Conservation (phyloP, 2,797 vertebrate genomes). For the Sylvilagus floridanus region DNA sequence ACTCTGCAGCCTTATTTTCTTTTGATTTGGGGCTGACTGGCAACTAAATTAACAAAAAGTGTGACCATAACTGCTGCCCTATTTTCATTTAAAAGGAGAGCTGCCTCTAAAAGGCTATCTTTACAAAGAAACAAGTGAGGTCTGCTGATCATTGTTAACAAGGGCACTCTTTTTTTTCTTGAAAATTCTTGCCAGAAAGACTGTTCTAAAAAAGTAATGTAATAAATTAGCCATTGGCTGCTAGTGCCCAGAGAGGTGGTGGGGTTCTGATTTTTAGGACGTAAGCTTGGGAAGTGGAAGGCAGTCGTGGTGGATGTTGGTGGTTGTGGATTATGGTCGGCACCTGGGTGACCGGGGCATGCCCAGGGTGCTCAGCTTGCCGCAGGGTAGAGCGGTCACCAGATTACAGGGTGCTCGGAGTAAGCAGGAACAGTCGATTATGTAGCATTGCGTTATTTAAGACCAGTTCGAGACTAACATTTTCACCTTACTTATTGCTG, state of each 20-base stretch:
- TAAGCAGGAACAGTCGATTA: slow-evolving; percentile 65
- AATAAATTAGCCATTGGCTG: slow-evolving; percentile 84
- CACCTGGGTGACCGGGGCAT: slow-evolving; percentile 73
- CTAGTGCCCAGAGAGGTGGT: slow-evolving; percentile 74
- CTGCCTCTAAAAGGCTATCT: slow-evolving; percentile 92
- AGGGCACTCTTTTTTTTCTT: slow-evolving; percentile 87
- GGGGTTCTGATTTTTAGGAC: slow-evolving; percentile 80
- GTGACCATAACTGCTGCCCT: slow-evolving; percentile 93
- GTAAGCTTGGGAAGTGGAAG: slow-evolving; percentile 71
- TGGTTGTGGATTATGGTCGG: slow-evolving; percentile 85
- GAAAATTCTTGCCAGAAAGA: slow-evolving; percentile 85
- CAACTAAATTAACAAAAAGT: slow-evolving; percentile 93
- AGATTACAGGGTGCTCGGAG: slow-evolving; percentile 70
- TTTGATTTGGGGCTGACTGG: slow-evolving; percentile 93
- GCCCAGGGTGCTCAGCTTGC: slow-evolving; percentile 17
- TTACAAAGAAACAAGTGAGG: slow-evolving; percentile 92
- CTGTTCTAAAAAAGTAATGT: slow-evolving; percentile 83
- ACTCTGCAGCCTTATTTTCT: slow-evolving; percentile 95
- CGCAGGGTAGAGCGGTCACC: slow-evolving; percentile 54
- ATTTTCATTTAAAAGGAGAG: slow-evolving; percentile 93
- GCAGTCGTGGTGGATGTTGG: slow-evolving; percentile 63
- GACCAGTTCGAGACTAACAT: slow-evolving; percentile 24
- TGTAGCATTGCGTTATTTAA: slow-evolving; percentile 32
- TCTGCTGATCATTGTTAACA: slow-evolving; percentile 90
- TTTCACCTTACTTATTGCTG: slow-evolving; percentile 51